phyloP scores from a whole-genome alignment of 1,140 invertebrate genomes.

The Diorhabda elongata region DNA sequence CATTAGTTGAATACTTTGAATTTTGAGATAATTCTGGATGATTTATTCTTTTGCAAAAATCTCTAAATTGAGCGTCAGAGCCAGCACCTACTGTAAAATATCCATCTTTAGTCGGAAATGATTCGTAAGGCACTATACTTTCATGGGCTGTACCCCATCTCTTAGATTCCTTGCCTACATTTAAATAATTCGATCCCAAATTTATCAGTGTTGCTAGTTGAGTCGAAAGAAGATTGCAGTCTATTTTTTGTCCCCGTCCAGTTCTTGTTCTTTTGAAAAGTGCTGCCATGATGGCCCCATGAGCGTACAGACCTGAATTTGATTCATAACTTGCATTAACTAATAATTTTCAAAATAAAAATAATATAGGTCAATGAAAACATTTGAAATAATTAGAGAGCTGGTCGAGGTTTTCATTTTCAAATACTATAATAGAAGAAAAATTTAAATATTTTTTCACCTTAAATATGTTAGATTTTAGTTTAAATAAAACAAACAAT shows the following conservation, averaged over 20 bases:
- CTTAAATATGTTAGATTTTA: too few relatives aligned
- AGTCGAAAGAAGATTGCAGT: conserved; percentile 90
- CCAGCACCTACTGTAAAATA: conserved; percentile 82
- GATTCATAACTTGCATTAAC: neutral
- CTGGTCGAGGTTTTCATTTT: too few relatives aligned
- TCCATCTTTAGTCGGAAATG: conserved; percentile 76
- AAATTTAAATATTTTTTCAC: too few relatives aligned
- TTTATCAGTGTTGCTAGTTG: conserved; percentile 87
- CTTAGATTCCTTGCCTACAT: conserved; percentile 70
- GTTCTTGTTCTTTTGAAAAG: conserved; percentile 73
- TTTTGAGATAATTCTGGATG: conserved; percentile 59
- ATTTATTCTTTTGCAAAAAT: conserved; percentile 63
- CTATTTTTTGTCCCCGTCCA: conserved; percentile 85
- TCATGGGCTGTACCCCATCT: conserved; percentile 88
- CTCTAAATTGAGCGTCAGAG: conserved; percentile 71
- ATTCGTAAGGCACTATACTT: conserved; percentile 92
- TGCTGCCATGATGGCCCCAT: conserved; percentile 93
- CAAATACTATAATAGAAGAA: too few relatives aligned
- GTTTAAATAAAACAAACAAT: too few relatives aligned
- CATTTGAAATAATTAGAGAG: too few relatives aligned
- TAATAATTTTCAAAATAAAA: too few relatives aligned
- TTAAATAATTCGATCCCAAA: conserved; percentile 86
- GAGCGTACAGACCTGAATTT: conserved; percentile 75
- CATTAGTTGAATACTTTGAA: conserved; percentile 68
- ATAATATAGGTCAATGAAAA: too few relatives aligned